Evolutionary conservation across 2,888 invertebrate genomes (phyloP).

Genomic region (Sturmia bella): DNA sequence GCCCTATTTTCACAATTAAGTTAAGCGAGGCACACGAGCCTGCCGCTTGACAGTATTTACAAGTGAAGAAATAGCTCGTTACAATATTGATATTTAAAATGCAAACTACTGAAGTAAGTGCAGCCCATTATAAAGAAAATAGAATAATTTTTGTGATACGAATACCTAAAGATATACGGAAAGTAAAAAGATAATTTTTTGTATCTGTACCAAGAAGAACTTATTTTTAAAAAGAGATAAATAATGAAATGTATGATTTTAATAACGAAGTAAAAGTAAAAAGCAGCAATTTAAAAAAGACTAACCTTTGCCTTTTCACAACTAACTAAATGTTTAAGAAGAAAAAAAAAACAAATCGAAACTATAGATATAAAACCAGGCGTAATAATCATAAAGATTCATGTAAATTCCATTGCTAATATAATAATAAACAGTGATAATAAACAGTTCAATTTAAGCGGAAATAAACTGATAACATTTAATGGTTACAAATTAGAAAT

Average conservation of each 20-base stretch:
- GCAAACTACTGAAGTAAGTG: slow-evolving; percentile 22
- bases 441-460: slow-evolving; percentile 11
- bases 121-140: slow-evolving; percentile 11
- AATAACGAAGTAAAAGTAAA: too few species aligned
- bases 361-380: too few species aligned
- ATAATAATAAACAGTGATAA: slow-evolving; percentile 19
- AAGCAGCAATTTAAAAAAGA: too few species aligned
- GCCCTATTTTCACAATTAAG: too few species aligned
- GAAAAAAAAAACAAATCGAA: slow-evolving; percentile 15
- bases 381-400: slow-evolving; percentile 22
- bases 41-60: too few species aligned
- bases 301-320: slow-evolving; percentile 1
- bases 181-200: slow-evolving; percentile 11
- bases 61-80: too few species aligned
- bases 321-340: too few species aligned
- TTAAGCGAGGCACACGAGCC: too few species aligned
- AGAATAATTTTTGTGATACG: slow-evolving; percentile 20
- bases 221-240: slow-evolving; percentile 18
- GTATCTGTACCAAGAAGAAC: slow-evolving; percentile 19
- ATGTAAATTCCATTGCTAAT: slow-evolving; percentile 20
- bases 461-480: slow-evolving; percentile 23
- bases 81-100: too few species aligned
- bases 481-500: slow-evolving; percentile 37
- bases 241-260: slow-evolving; percentile 13
- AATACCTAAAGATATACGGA: too few species aligned